Evolutionary conservation across 2,113 vertebrate species (phyloP).

Genomic region (Canis aureus): DNA sequence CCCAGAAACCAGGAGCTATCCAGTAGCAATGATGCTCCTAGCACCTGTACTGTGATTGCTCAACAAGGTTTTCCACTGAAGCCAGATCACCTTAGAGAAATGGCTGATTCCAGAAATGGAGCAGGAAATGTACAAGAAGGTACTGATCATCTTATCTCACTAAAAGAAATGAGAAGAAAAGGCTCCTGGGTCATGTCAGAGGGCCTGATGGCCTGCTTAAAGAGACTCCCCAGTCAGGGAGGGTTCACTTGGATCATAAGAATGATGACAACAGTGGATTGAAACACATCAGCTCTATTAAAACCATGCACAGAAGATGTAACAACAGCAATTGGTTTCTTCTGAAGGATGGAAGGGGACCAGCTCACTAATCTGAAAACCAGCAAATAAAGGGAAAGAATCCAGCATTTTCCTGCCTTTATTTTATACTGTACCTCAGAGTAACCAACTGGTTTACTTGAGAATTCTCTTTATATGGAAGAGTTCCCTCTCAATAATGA

Average conservation of each 20-base stretch:
- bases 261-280: rapidly evolving
- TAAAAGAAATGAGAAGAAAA: not conserved
- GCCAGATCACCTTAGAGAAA: not conserved
- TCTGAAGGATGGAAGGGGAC: not conserved
- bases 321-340: no score
- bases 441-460: not conserved
- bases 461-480: not conserved
- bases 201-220: not conserved
- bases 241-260: rapidly evolving
- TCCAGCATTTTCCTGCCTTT: not conserved
- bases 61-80: rapidly evolving
- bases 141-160: not conserved
- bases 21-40: rapidly evolving
- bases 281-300: rapidly evolving
- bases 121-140: rapidly evolving
- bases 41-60: rapidly evolving
- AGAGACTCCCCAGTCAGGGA: no score
- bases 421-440: not conserved
- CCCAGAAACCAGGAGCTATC: not conserved
- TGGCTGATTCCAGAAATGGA: not conserved
- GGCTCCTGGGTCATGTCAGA: not conserved
- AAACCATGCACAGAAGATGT: rapidly evolving
- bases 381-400: not conserved
- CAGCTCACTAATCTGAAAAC: not conserved
- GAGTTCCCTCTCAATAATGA: not conserved